A percentile compares a stretch with the other conserved stretches of the same genome.
Conservation (phyloP, 2,888 invertebrate species). For the Noctua fimbriata region DNA sequence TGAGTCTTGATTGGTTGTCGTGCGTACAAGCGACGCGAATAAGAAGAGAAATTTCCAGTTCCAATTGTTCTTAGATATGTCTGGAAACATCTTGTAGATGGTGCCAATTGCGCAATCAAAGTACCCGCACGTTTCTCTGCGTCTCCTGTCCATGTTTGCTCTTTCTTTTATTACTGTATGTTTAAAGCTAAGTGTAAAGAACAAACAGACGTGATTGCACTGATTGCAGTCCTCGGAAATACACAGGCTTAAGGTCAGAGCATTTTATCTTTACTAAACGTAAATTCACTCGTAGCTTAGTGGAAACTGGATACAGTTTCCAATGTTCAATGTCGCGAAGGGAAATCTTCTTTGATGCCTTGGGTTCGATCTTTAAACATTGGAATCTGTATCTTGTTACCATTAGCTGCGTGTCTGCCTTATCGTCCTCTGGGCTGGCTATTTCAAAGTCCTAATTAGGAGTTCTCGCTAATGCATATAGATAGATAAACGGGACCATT, state of each 20-base stretch:
- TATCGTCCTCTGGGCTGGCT: not conserved
- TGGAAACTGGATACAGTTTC: not conserved
- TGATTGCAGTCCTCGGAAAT: conserved; percentile 26
- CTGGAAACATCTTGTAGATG: not conserved
- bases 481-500: not conserved
- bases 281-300: not conserved
- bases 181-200: conserved; percentile 24
- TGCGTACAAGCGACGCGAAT: not conserved
- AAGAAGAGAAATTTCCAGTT: not conserved
- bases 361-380: not conserved
- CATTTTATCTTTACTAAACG: not conserved
- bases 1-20: too few species aligned
- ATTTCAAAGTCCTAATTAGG: conserved; percentile 15
- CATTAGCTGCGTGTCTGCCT: not conserved
- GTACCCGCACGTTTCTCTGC: not conserved
- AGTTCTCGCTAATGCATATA: not conserved
- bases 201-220: conserved; percentile 15
- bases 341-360: not conserved
- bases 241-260: not conserved
- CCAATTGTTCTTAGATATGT: not conserved
- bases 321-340: not conserved
- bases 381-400: not conserved
- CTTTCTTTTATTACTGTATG: conserved; percentile 25
- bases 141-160: not conserved
- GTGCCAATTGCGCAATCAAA: not conserved